Conservation (phyloP, 2,797 vertebrate genomes). For the Microtus agrestis region DNA sequence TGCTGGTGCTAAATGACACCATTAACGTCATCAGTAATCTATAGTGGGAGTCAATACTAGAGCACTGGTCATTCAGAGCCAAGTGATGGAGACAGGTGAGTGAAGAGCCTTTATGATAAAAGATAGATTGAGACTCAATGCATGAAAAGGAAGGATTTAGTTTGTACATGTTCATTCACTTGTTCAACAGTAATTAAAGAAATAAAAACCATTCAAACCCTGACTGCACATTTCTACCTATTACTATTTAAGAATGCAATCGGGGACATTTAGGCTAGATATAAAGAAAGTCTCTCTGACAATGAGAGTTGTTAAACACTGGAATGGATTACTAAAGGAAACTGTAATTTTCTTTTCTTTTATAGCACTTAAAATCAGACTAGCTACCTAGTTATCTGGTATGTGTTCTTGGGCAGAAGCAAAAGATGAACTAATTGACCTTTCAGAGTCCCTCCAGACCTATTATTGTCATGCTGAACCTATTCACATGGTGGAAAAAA, state of each 20-base stretch:
- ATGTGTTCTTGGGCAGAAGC: slow-evolving; percentile 72
- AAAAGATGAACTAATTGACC: slow-evolving; percentile 80
- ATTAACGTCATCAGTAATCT: neutral
- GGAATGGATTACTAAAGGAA: slow-evolving; percentile 71
- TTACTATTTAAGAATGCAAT: slow-evolving; percentile 57
- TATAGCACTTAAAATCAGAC: slow-evolving; percentile 71
- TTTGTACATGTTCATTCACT: slow-evolving; percentile 38
- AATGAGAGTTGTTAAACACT: slow-evolving; percentile 78
- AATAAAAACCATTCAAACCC: slow-evolving; percentile 58
- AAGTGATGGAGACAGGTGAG: neutral
- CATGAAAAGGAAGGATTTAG: neutral
- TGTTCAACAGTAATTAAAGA: slow-evolving; percentile 66
- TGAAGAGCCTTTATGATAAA: neutral
- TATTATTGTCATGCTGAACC: slow-evolving; percentile 76
- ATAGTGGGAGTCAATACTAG: neutral
- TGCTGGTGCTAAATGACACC: neutral
- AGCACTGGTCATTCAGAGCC: neutral
- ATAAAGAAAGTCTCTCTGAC: slow-evolving; percentile 76
- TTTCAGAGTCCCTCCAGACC: slow-evolving; percentile 74
- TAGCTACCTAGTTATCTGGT: slow-evolving; percentile 74
- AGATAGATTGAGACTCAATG: neutral
- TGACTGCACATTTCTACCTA: slow-evolving; percentile 64
- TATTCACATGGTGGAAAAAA: slow-evolving; percentile 69
- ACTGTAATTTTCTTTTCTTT: slow-evolving; percentile 76
- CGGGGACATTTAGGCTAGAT: slow-evolving; percentile 52